Conservation (phyloP, 2,113 vertebrate genomes). For the Noturus placidus region DNA sequence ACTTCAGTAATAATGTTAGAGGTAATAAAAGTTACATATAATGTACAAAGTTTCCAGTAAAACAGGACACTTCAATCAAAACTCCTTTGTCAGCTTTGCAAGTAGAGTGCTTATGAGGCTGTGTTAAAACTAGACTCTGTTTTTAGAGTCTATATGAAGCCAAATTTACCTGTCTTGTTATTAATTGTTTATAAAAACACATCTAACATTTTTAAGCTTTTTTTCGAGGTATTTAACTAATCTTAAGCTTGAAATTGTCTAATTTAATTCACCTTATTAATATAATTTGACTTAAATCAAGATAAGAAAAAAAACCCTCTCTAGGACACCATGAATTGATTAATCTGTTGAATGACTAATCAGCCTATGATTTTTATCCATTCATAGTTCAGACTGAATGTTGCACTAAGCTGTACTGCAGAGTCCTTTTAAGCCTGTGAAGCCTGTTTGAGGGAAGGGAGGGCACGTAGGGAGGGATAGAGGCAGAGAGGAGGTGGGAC, state of each 20-base stretch:
- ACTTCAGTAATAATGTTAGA: no score
- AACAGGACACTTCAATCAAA: neutral
- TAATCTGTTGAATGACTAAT: neutral
- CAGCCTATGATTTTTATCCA: neutral
- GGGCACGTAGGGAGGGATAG: slow-evolving; percentile 61
- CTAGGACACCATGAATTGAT: neutral
- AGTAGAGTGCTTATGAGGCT: neutral
- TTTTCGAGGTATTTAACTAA: neutral
- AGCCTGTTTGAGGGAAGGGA: slow-evolving; percentile 58
- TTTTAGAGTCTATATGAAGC: neutral
- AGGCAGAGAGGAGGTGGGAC: slow-evolving; percentile 52
- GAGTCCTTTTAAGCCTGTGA: slow-evolving; percentile 64
- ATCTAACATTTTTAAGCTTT: neutral
- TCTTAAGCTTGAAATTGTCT: neutral
- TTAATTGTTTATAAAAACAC: neutral
- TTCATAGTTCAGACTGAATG: slow-evolving; percentile 70
- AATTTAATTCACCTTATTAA: neutral
- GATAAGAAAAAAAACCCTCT: neutral
- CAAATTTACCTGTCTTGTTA: neutral
- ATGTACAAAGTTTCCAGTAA: neutral
- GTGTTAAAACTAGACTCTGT: neutral
- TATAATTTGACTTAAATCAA: neutral
- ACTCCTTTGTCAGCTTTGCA: neutral
- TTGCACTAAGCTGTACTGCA: slow-evolving; percentile 79
- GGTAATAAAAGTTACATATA: neutral